Conservation (phyloP, 2,888 invertebrate genomes). For the Diachrysia chrysitis region DNA sequence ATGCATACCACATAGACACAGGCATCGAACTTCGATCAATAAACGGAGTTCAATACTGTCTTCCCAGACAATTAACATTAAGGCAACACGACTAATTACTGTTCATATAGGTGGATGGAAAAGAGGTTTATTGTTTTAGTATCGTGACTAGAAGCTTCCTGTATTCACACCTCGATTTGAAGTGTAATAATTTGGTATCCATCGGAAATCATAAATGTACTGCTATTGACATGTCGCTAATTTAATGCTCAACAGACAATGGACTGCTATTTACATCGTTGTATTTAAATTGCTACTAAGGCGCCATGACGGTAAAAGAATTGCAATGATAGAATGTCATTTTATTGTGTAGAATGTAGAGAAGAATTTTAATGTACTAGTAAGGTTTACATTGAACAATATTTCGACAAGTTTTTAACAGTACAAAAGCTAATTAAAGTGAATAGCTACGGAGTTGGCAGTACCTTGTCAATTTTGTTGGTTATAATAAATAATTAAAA, state of each 20-base stretch:
- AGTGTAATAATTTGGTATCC: conserved; percentile 11
- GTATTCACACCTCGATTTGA: conserved; percentile 21
- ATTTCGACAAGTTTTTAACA: too few relatives aligned
- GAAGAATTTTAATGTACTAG: background rate
- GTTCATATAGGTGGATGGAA: conserved; percentile 44
- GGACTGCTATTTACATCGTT: conserved; percentile 50
- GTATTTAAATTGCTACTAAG: conserved; percentile 47
- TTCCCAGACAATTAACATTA: conserved; percentile 64
- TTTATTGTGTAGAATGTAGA: background rate
- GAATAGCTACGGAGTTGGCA: too few relatives aligned
- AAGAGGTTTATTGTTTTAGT: conserved; percentile 42
- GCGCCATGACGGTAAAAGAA: conserved; percentile 44
- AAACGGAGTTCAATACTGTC: conserved; percentile 54
- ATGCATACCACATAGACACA: conserved; percentile 66
- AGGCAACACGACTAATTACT: conserved; percentile 63
- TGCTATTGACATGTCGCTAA: conserved; percentile 44
- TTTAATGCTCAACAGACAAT: conserved; percentile 51
- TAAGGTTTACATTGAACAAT: too few relatives aligned
- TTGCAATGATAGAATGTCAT: conserved; percentile 20
- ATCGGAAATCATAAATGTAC: conserved; percentile 46
- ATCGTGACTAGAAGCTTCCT: conserved; percentile 46
- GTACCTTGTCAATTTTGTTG: too few relatives aligned
- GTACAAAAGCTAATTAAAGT: too few relatives aligned
- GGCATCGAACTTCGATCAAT: conserved; percentile 72
- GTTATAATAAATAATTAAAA: too few relatives aligned